Base-by-base conservation (phyloP, 2,113 vertebrate genomes). In the Seriola rivoliana region DNA sequence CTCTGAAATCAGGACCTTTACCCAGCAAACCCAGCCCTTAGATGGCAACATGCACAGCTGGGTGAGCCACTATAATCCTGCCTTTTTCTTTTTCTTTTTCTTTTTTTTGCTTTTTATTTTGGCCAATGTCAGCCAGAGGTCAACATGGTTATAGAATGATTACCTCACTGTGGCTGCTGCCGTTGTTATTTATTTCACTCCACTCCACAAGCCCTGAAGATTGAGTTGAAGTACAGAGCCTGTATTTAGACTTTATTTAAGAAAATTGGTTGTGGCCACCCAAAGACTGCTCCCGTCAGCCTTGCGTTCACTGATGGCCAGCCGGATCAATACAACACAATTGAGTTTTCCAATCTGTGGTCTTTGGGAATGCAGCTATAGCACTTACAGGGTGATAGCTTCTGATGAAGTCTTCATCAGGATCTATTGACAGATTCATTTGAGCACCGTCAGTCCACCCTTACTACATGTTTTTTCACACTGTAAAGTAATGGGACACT, bases 361-460 rank as follows among this genome's bases (percentile, higher is more conserved):
- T 91, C 91, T 93, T 89, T 92, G 91, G 80, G 83, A 90, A 82
- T 34, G 84, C 80, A 89, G 87, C 88, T 72, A 62, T 81, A 63
- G 91, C 91, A 91, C 91, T 95, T 95, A 95, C 64, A 88, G 92
- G 91, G 90, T 94, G 94, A 95, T 95, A 88, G 54, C 90, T 74
- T 89, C 75, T 94, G 93, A 95, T 95, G 93, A 95, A 94, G 92
- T 93, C 93, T 94, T 95, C 91, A 95, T 95, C 94, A 94, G 90
- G 90, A 89, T 91, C 87, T 95, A 95, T 95, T 94, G 94, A 95
- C 92, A 88, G 94, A 93, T 95, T 95, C 77, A 95, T 94, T 94
- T 93, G 85, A 89, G 90, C 85, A 32, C 71, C 75, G 80, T 71
- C 76, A 85, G 77, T 91, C 78, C 72, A 74, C 69, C 74, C 71